Evolutionary conservation across 2,113 vertebrate species (phyloP).

Genomic region (Tympanuchus pallidicinctus): DNA sequence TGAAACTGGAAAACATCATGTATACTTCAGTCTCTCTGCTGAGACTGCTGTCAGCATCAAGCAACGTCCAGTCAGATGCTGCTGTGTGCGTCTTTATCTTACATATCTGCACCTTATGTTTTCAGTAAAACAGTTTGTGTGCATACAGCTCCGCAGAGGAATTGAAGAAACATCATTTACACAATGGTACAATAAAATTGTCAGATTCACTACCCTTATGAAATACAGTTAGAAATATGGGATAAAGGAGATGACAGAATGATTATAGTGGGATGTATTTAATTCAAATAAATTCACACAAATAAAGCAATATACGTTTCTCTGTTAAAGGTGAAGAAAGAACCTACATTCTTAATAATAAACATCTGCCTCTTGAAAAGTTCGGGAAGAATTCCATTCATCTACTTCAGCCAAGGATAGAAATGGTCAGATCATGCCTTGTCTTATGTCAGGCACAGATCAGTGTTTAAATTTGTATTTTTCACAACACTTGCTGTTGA

Average conservation of each 20-base stretch:
- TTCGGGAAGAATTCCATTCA: background rate
- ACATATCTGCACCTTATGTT: background rate
- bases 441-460: background rate
- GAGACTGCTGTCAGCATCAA: background rate
- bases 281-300: background rate
- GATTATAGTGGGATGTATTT: background rate
- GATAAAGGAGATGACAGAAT: background rate
- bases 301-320: accelerated
- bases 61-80: accelerated
- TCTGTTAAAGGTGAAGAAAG: background rate
- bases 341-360: background rate
- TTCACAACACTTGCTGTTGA: conserved; percentile 35
- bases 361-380: background rate
- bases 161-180: background rate
- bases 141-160: background rate
- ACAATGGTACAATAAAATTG: background rate
- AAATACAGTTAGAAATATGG: background rate
- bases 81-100: background rate
- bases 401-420: background rate
- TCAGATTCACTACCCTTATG: background rate
- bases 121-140: background rate
- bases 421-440: background rate
- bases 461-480: conserved; percentile 11
- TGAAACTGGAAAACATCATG: background rate
- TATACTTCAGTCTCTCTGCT: background rate